phyloP scores from a whole-genome alignment of 2,797 vertebrate species.

The Spea hammondii region DNA sequence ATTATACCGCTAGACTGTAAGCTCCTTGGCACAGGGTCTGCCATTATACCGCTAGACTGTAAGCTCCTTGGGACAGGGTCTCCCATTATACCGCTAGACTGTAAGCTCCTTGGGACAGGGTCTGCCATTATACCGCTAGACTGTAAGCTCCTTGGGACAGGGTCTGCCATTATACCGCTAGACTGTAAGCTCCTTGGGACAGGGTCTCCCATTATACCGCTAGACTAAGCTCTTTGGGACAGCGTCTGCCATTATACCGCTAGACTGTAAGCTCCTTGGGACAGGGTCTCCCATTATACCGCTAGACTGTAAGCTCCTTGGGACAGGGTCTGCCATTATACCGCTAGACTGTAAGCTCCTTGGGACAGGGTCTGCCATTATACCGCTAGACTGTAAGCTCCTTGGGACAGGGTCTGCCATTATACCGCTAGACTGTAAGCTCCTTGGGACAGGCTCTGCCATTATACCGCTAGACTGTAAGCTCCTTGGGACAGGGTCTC shows the following conservation, averaged over 20 bases:
- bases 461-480: not conserved
- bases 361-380: not conserved
- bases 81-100: no score
- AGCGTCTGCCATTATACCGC: no score
- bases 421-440: rapidly evolving
- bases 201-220: not conserved
- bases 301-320: not conserved
- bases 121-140: no score
- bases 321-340: not conserved
- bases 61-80: no score
- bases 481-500: not conserved
- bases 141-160: conserved; percentile 10
- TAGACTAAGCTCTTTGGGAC: not conserved
- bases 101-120: no score
- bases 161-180: conserved; percentile 10
- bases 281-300: not conserved
- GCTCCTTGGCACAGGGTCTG: no score
- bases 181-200: not conserved
- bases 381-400: not conserved
- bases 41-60: no score
- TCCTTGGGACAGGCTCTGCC: not conserved
- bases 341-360: rapidly evolving
- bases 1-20: no score
- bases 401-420: not conserved
- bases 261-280: rapidly evolving